A percentile compares a stretch with the other conserved stretches of the same genome.
phyloP scores from a whole-genome alignment of 1,140 invertebrate genomes.

The Cyclina sinensis region DNA sequence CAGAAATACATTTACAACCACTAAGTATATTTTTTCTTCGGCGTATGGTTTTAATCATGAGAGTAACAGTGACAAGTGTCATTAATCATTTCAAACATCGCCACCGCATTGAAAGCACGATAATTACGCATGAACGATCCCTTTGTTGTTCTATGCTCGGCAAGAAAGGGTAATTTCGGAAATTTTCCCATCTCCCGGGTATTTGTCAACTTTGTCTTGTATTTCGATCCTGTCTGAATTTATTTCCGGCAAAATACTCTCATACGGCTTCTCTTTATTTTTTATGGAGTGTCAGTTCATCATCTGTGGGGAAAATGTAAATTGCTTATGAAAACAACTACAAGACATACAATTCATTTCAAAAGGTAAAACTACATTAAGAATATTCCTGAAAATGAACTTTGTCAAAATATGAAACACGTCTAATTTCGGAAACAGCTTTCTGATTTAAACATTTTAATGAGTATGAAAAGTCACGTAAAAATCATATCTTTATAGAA shows the following conservation, averaged over 20 bases:
- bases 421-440: too few relatives aligned
- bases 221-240: background rate
- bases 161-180: conserved; percentile 55
- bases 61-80: conserved; percentile 25
- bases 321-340: background rate
- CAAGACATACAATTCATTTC: too few relatives aligned
- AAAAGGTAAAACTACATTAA: too few relatives aligned
- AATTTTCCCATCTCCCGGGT: conserved; percentile 50
- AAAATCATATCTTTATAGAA: too few relatives aligned
- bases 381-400: too few relatives aligned
- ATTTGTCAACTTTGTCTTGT: conserved; percentile 53
- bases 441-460: too few relatives aligned
- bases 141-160: conserved; percentile 60
- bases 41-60: too few relatives aligned
- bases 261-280: conserved; percentile 51
- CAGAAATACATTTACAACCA: too few relatives aligned
- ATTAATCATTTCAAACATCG: background rate
- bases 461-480: too few relatives aligned
- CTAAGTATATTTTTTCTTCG: too few relatives aligned
- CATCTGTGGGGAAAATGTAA: conserved; percentile 22
- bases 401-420: too few relatives aligned
- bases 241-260: conserved; percentile 49
- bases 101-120: conserved; percentile 29
- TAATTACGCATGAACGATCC: conserved; percentile 40
- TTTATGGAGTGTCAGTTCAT: conserved; percentile 36